phyloP scores from a whole-genome alignment of 1,140 invertebrate species.

The Ostrea edulis region DNA sequence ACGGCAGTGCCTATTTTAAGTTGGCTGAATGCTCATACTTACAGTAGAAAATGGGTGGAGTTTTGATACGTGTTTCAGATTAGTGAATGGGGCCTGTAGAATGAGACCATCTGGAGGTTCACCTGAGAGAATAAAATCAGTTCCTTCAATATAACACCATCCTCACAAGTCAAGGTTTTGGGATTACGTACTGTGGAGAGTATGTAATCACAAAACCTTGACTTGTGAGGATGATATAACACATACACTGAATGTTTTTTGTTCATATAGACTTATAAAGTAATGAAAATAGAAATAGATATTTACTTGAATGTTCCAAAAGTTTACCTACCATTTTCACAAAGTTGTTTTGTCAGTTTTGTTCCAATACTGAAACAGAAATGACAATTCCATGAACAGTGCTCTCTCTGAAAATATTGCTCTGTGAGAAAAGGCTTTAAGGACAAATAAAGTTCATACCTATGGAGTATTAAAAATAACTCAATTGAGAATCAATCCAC shows the following conservation, averaged over 20 bases:
- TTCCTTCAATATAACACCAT: too few relatives aligned
- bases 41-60: constrained; percentile 24
- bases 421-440: background rate
- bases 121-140: background rate
- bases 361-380: constrained; percentile 14
- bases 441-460: too few relatives aligned
- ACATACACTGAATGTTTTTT: too few relatives aligned
- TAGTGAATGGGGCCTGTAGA: constrained; percentile 33
- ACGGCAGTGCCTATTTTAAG: too few relatives aligned
- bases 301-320: background rate
- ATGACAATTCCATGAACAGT: background rate
- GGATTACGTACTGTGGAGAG: too few relatives aligned
- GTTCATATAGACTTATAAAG: background rate
- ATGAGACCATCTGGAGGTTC: constrained; percentile 24
- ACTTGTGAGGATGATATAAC: too few relatives aligned
- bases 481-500: too few relatives aligned
- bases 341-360: constrained; percentile 39
- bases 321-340: background rate
- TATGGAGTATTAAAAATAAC: too few relatives aligned
- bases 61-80: constrained; percentile 33
- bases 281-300: background rate
- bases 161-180: background rate
- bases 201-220: too few relatives aligned
- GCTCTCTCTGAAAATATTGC: background rate
- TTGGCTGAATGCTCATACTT: background rate